Conservation (phyloP, 2,888 invertebrate species). For the Antitype chi region DNA sequence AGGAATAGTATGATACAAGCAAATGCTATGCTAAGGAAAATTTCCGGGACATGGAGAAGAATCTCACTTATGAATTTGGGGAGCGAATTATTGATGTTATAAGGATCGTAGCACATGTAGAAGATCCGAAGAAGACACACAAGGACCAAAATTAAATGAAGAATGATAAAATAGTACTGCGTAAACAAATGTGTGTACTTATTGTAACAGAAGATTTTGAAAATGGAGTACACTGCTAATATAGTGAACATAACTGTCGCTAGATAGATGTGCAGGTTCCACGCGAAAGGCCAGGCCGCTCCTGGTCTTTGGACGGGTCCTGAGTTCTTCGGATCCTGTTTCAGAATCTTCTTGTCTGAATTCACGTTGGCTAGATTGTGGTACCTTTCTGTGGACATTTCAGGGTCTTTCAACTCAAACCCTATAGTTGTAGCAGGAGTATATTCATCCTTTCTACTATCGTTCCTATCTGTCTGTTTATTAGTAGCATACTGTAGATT, state of each 20-base stretch:
- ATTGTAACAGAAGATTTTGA: conserved; percentile 96
- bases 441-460: conserved; percentile 83
- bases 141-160: conserved; percentile 95
- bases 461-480: conserved; percentile 83
- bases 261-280: conserved; percentile 97
- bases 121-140: conserved; percentile 96
- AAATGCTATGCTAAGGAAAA: conserved; percentile 97
- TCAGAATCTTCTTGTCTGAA: conserved; percentile 86
- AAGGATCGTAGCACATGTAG: conserved; percentile 97
- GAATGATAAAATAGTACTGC: conserved; percentile 96
- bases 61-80: conserved; percentile 95
- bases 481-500: conserved; percentile 88
- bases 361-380: conserved; percentile 91
- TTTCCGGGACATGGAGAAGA: conserved; percentile 95
- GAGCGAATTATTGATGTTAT: conserved; percentile 95
- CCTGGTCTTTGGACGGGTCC: conserved; percentile 87
- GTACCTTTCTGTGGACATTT: conserved; percentile 90
- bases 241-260: conserved; percentile 96
- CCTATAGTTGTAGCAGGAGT: conserved; percentile 87
- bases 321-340: conserved; percentile 83
- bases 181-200: conserved; percentile 96
- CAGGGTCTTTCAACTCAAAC: conserved; percentile 86
- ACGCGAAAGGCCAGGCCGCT: conserved; percentile 95
- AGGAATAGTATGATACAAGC: conserved; percentile 96
- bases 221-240: conserved; percentile 95